A percentile compares a stretch with the other conserved stretches of the same genome.
Evolutionary conservation across 2,113 vertebrate species (phyloP).

Genomic region (Camelus dromedarius): DNA sequence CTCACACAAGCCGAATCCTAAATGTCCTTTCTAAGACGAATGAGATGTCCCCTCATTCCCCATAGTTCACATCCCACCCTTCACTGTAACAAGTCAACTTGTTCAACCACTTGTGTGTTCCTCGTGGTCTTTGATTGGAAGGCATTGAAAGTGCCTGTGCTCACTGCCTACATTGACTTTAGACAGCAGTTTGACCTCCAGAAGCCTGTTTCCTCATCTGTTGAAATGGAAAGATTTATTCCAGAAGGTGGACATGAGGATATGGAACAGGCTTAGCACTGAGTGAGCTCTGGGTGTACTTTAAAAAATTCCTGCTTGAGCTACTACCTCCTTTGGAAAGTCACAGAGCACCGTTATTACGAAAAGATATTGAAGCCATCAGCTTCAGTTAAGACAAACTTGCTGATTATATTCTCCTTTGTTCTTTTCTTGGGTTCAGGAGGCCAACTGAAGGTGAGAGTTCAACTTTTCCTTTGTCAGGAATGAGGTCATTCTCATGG

Average conservation of each 20-base stretch:
- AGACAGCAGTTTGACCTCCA: not conserved
- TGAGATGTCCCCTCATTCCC: not conserved
- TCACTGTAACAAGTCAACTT: not conserved
- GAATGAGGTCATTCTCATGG: not conserved
- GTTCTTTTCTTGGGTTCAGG: not conserved
- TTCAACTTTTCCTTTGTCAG: slow-evolving; percentile 16
- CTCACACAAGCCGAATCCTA: not conserved
- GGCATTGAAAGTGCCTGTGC: not conserved
- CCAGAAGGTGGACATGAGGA: not conserved
- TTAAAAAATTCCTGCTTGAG: not conserved
- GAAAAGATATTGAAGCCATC: not conserved
- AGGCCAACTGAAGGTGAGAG: not conserved
- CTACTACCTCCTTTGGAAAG: slow-evolving; percentile 1
- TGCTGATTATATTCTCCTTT: not conserved
- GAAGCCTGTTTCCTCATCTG: not conserved
- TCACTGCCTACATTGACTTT: not conserved
- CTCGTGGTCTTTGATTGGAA: not conserved
- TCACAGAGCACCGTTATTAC: not conserved
- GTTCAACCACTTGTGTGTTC: not conserved
- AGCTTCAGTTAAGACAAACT: not conserved
- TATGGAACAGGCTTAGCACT: not conserved
- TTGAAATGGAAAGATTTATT: not conserved
- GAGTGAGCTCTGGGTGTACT: not conserved
- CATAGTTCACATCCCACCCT: not conserved
- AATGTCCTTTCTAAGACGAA: not conserved